Base-by-base conservation (phyloP, 2,797 vertebrate species). In the Ibycter americanus region DNA sequence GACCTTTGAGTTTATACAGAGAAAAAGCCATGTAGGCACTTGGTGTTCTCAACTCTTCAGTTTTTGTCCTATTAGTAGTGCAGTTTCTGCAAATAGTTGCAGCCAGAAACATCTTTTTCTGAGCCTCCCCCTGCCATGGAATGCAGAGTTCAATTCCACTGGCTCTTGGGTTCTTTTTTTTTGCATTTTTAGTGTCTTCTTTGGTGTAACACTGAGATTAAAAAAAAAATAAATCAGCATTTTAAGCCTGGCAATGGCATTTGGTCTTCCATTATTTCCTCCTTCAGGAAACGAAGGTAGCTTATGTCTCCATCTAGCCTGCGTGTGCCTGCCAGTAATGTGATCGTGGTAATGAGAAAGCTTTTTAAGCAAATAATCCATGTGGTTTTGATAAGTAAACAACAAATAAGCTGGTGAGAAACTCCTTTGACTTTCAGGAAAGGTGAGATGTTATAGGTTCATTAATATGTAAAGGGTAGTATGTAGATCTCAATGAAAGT, bases 401-500 rank as follows among this genome's bases (percentile, higher is more conserved):
- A 98, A 95, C 95, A 97, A 98, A 97, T 92, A 97, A 96, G 82
- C 82, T 52, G 61, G 87, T 27, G 80, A 96, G 96, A 96, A 96
- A 78, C 96, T 98, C 97, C 96, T 98, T 96, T 98, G 98, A 98
- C 98, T 98, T 98, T 98, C 98, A 98, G 97, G 97, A 98, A 98
- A 98, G 98, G 98, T 98, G 98, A 98, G 97, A 91, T 97, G 96
- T 98, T 98, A 97, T 96, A 90, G 97, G 93, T 98, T 98, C 98
- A 98, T 98, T 98, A 98, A 98, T 98, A 98, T 98, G 98, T 98
- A 98, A 98, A 98, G 96, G 93, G 66, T 97, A 96, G 97, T 98
- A 98, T 98, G 98, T 98, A 98, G 98, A 98, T 98, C 98, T 98
- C 98, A 97, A 98, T 98, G 98, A 98, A 98, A 98, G 98, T 98